Percentiles rank a stretch among this genome's conserved stretches.
Conservation (phyloP, 2,888 invertebrate species). For the Baronia brevicornis region DNA sequence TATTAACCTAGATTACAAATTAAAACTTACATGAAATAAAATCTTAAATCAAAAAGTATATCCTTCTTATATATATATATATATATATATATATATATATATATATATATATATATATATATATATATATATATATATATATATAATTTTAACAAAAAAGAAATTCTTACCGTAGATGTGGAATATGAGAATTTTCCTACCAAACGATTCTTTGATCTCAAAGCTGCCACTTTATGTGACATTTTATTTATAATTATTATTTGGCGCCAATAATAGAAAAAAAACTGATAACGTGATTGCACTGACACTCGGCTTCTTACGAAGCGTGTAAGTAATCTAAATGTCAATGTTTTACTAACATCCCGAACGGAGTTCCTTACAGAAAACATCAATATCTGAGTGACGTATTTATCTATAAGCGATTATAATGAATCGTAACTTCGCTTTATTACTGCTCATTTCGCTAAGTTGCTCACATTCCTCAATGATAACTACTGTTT, state of each 20-base stretch:
- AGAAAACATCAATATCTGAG: slow-evolving; percentile 40
- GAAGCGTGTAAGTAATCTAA: slow-evolving; percentile 37
- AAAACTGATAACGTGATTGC: slow-evolving; percentile 26
- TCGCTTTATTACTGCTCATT: slow-evolving; percentile 11
- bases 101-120: no score
- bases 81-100: no score
- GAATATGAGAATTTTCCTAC: slow-evolving; percentile 46
- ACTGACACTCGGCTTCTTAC: slow-evolving; percentile 33
- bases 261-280: no score
- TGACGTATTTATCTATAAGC: slow-evolving; percentile 38
- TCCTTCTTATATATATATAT: no score
- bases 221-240: slow-evolving; percentile 50
- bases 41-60: no score
- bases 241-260: slow-evolving; percentile 31
- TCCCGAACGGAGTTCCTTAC: slow-evolving; percentile 32
- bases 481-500: no score
- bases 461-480: slow-evolving; percentile 7
- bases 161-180: slow-evolving; percentile 42
- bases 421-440: slow-evolving; percentile 33
- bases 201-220: slow-evolving; percentile 41
- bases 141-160: not conserved
- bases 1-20: no score
- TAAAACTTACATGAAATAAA: no score
- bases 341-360: slow-evolving; percentile 25
- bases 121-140: not conserved